These are phyloP conservation scores for Astropecten irregularis DNA, from an alignment of 53 echinoderm and acorn worm genomes.

Conservation along the genomic window DNA sequence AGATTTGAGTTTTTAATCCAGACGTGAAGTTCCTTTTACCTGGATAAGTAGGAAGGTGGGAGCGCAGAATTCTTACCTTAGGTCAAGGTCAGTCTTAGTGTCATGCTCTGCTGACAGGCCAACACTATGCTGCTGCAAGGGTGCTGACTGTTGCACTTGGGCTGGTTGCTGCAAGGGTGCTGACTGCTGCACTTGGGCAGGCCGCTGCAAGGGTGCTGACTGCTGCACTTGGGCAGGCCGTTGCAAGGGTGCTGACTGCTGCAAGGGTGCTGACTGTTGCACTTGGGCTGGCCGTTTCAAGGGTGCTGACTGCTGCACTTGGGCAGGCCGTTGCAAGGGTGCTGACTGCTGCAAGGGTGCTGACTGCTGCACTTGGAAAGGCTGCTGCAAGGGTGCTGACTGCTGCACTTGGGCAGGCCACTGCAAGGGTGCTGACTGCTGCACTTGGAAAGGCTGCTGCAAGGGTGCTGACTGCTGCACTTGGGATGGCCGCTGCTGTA, in stretches of 20 bases:
- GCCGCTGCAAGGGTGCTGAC: no score
- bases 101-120: neutral
- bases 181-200: conserved; percentile 2
- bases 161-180: neutral
- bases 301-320: conserved; percentile 19
- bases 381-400: neutral
- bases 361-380: neutral
- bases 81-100: conserved; percentile 2
- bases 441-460: neutral
- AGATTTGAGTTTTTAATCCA: no score
- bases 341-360: neutral
- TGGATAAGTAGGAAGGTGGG: no score
- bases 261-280: neutral
- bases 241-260: neutral
- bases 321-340: neutral
- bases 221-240: no score
- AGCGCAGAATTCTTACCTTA: conserved; percentile 18
- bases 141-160: neutral
- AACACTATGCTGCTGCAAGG: neutral
- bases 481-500: neutral
- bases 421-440: neutral
- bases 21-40: no score
- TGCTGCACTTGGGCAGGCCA: neutral
- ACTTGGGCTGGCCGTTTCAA: neutral
- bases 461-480: neutral